Conservation (phyloP, 92 coral and sea anemone genomes). For the Chrysogorgia sp. region DNA sequence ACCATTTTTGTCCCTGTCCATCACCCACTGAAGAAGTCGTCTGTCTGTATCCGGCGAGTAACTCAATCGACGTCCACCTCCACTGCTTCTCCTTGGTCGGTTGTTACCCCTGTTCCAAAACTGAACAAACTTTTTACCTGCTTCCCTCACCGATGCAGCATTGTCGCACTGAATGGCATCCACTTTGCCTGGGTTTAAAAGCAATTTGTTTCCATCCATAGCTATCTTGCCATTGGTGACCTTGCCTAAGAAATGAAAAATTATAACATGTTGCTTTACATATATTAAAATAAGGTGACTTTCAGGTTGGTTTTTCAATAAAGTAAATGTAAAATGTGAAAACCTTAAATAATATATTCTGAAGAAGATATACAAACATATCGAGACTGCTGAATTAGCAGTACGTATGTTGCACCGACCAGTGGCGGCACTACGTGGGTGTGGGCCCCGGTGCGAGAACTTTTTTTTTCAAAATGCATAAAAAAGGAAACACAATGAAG, state of each 20-base stretch:
- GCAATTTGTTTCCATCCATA: not conserved
- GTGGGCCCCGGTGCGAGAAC: too few species aligned
- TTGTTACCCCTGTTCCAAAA: slow-evolving; percentile 87
- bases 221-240: not conserved
- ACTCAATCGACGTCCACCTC: slow-evolving; percentile 92
- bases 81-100: slow-evolving; percentile 60
- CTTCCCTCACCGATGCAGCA: slow-evolving; percentile 61
- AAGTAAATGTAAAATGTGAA: too few species aligned
- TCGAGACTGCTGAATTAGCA: too few species aligned
- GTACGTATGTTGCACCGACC: too few species aligned
- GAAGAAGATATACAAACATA: too few species aligned
- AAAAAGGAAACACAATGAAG: too few species aligned
- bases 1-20: slow-evolving; percentile 85
- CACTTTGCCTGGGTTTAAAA: not conserved
- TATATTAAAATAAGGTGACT: too few species aligned
- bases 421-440: too few species aligned
- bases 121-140: slow-evolving; percentile 81
- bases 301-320: too few species aligned
- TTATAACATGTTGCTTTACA: not conserved
- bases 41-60: slow-evolving; percentile 97
- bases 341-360: too few species aligned
- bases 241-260: not conserved
- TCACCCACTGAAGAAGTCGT: slow-evolving; percentile 89
- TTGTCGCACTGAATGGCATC: not conserved
- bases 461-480: too few species aligned